A percentile compares a stretch with the other conserved stretches of the same genome.
These are phyloP conservation scores for Actinernus sp. DNA, from an alignment of 92 coral and sea anemone genomes.

Conservation along the genomic window DNA sequence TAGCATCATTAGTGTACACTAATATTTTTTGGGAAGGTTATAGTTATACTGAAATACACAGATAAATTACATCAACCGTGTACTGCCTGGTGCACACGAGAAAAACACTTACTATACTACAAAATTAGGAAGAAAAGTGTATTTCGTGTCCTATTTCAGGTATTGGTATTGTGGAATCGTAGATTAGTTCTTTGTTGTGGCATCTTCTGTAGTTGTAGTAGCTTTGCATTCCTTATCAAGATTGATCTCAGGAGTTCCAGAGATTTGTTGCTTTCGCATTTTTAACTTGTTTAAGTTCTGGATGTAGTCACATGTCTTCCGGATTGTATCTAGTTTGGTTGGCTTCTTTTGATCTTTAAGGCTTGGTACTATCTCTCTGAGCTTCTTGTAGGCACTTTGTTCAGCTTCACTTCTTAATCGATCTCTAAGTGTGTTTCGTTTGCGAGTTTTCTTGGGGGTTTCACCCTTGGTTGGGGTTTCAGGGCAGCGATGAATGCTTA, in stretches of 20 bases:
- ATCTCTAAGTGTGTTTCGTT: slow-evolving; percentile 67
- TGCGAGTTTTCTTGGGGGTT: slow-evolving; percentile 52
- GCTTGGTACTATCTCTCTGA: slow-evolving; percentile 76
- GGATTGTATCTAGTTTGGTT: slow-evolving; percentile 82
- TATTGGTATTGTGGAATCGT: no score
- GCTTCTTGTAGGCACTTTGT: slow-evolving; percentile 79
- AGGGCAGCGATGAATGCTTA: no score
- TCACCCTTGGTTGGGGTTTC: slow-evolving; percentile 16
- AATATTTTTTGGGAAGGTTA: no score
- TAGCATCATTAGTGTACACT: no score
- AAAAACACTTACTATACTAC: no score
- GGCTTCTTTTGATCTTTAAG: slow-evolving; percentile 56
- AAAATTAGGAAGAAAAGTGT: no score
- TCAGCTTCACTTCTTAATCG: slow-evolving; percentile 77
- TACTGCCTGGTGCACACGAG: no score
- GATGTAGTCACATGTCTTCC: slow-evolving; percentile 77
- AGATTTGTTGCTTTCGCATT: slow-evolving; percentile 23
- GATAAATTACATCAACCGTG: no score
- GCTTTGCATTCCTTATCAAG: background rate
- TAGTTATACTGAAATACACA: no score
- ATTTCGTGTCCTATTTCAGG: no score
- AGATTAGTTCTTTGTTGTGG: background rate
- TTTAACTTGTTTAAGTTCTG: slow-evolving; percentile 52
- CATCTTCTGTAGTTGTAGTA: background rate
- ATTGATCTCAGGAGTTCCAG: no score